Evolutionary conservation across 2,888 invertebrate genomes (phyloP).

Genomic region (Acanthosepion esculentum): DNA sequence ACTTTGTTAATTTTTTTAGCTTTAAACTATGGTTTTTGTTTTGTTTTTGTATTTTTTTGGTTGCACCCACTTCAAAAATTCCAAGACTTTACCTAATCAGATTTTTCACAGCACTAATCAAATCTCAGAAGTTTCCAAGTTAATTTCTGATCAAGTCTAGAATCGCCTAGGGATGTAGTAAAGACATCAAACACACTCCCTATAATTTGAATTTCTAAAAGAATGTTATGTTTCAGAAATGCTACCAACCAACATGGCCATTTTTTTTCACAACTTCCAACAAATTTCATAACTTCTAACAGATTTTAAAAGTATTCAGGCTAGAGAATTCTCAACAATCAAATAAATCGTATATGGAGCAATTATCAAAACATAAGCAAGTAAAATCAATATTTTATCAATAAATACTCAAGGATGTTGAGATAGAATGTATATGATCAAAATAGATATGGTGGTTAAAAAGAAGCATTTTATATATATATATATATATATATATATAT

Average conservation of each 20-base stretch:
- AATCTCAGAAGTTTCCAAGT: neutral
- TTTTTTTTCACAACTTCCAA: neutral
- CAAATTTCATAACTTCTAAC: neutral
- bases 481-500: no score
- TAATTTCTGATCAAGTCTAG: neutral
- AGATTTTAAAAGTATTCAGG: constrained; percentile 2
- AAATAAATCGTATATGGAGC: neutral
- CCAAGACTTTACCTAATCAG: neutral
- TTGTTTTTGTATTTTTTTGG: neutral
- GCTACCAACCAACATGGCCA: neutral
- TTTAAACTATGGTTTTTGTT: neutral
- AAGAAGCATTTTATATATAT: no score
- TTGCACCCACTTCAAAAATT: neutral
- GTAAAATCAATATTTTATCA: neutral
- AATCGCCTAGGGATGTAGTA: constrained; percentile 17
- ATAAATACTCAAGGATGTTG: no score
- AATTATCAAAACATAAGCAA: neutral
- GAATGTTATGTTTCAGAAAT: neutral
- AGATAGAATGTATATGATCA: no score
- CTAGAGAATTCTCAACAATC: neutral
- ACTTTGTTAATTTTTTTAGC: neutral
- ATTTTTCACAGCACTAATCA: constrained; percentile 33
- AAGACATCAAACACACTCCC: neutral
- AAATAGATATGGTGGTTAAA: no score
- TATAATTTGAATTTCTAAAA: neutral